These are phyloP conservation scores for Drosophila grimshawi DNA, from an alignment of 1,140 invertebrate genomes.

Conservation along the genomic window DNA sequence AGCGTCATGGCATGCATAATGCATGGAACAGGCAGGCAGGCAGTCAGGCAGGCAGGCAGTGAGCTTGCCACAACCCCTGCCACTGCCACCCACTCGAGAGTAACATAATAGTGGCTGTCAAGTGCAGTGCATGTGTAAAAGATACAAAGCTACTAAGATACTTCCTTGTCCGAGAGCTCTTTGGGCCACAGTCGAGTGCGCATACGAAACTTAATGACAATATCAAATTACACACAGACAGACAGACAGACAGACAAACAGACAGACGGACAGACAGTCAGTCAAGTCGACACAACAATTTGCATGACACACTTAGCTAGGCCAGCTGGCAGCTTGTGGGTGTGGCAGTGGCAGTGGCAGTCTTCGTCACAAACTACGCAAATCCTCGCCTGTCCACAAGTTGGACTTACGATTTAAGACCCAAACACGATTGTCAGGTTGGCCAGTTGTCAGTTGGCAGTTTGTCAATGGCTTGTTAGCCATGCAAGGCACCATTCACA, in stretches of 20 bases:
- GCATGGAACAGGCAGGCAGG: slow-evolving; percentile 36
- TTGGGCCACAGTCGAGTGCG: slow-evolving; percentile 71
- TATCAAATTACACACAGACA: slow-evolving; percentile 69
- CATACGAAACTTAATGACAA: slow-evolving; percentile 77
- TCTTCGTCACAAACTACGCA: neutral
- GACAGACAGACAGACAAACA: slow-evolving; percentile 1
- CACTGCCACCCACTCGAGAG: slow-evolving; percentile 47
- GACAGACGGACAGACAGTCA: slow-evolving; percentile 3
- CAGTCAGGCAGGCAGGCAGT: neutral
- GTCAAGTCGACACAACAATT: slow-evolving; percentile 53
- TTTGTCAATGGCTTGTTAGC: slow-evolving; percentile 71
- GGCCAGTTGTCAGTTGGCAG: slow-evolving; percentile 34
- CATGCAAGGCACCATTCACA: slow-evolving; percentile 34
- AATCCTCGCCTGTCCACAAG: slow-evolving; percentile 65
- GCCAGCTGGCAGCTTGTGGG: slow-evolving; percentile 17
- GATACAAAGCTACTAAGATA: slow-evolving; percentile 64
- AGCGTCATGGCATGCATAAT: slow-evolving; percentile 79
- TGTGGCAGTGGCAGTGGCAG: slow-evolving; percentile 16
- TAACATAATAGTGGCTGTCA: slow-evolving; percentile 78
- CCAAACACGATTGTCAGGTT: too few relatives aligned
- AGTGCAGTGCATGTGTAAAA: slow-evolving; percentile 72
- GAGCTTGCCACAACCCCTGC: neutral
- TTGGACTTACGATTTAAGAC: slow-evolving; percentile 51
- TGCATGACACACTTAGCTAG: slow-evolving; percentile 74
- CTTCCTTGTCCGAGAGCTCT: slow-evolving; percentile 73